Conservation (phyloP, 2,113 vertebrate species). For the Barbus barbus region DNA sequence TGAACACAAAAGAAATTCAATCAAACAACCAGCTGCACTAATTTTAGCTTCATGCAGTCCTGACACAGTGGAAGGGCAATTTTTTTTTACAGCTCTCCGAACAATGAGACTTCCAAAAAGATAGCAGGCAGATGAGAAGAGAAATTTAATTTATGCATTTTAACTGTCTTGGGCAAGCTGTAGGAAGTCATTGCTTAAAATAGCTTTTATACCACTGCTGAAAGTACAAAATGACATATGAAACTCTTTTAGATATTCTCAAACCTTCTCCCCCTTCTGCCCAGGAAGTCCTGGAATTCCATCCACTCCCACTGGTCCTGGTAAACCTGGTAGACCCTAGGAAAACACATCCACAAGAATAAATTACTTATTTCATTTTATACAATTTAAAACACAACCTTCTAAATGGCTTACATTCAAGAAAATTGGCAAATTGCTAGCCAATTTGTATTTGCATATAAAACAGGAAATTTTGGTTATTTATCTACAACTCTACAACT, state of each 20-base stretch:
- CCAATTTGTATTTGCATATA: too few species aligned
- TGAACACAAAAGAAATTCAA: slow-evolving; percentile 31
- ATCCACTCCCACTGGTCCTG: slow-evolving; percentile 80
- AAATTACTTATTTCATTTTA: background rate
- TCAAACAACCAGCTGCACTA: background rate
- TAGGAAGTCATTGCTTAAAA: background rate
- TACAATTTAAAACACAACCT: background rate
- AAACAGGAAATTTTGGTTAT: background rate
- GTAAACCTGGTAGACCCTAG: slow-evolving; percentile 81
- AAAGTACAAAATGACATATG: background rate
- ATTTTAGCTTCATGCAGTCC: background rate
- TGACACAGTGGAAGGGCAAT: too few species aligned
- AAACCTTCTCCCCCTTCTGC: slow-evolving; percentile 79
- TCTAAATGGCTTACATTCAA: background rate
- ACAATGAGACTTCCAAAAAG: slow-evolving; percentile 22
- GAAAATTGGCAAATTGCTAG: background rate
- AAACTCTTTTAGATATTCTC: background rate
- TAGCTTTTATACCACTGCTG: slow-evolving; percentile 1
- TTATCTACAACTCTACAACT: background rate
- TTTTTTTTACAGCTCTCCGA: background rate
- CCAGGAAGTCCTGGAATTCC: slow-evolving; percentile 78
- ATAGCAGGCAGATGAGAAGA: background rate
- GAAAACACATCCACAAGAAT: background rate
- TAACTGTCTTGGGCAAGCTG: background rate
- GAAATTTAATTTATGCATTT: slow-evolving; percentile 33